phyloP scores from a whole-genome alignment of 1,140 invertebrate species.

The Lutraria rhynchaena region DNA sequence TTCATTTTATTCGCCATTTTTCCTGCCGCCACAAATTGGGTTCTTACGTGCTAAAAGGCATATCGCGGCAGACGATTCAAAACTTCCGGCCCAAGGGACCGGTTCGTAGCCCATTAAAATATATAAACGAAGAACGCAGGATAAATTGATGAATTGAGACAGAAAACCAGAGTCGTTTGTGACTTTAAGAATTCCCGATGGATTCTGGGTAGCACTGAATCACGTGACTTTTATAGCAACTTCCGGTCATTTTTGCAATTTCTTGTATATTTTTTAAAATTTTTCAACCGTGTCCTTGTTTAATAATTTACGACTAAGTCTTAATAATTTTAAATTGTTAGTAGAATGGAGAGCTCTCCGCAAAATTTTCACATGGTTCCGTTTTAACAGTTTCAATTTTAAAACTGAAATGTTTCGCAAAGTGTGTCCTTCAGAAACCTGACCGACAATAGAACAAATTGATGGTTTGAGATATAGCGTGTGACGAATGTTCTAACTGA shows the following conservation, averaged over 20 bases:
- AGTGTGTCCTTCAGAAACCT: no score
- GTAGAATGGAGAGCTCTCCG: no score
- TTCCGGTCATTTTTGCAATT: no score
- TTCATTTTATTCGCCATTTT: constrained; percentile 61
- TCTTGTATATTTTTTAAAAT: no score
- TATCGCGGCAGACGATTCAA: constrained; percentile 34
- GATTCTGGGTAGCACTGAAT: constrained; percentile 1
- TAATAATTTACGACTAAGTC: no score
- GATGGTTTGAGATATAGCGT: no score
- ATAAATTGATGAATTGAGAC: constrained; percentile 43
- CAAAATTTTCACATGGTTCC: no score
- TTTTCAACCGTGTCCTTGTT: no score
- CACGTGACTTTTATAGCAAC: constrained; percentile 25
- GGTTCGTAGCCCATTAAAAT: constrained; percentile 39
- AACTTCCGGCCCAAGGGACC: constrained; percentile 45
- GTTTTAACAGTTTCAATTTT: no score
- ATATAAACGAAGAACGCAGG: constrained; percentile 44
- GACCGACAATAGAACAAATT: no score
- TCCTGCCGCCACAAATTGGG: constrained; percentile 54
- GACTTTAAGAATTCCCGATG: constrained; percentile 26
- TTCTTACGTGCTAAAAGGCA: constrained; percentile 53
- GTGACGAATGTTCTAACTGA: not conserved
- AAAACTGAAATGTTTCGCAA: no score
- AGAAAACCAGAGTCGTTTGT: constrained; percentile 32
- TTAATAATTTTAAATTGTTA: no score